Evolutionary conservation across 2,797 vertebrate species (phyloP), one percentile per base, ranked within the genome.

Genomic region (Odontamblyopus rebecca): DNA sequence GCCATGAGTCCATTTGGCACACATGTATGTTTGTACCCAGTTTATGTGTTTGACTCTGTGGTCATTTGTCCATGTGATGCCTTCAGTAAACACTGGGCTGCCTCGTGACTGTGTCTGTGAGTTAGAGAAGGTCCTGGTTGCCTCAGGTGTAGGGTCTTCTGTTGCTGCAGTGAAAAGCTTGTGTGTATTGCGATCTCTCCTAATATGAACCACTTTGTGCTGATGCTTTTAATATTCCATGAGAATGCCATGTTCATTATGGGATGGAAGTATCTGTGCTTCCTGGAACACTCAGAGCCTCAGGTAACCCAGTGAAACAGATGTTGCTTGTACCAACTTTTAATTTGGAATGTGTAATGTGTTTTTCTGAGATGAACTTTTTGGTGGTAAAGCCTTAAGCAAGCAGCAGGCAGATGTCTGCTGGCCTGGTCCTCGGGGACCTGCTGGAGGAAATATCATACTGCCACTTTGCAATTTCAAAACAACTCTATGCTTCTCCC

Each of bases 221-320:
- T 23, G 59, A 67, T 67, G 69, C 70, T 30, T 35, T 82, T 82
- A 79, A 82, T 81, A 80, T 81, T 86, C 78, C 54, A 77, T 74
- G 68, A 68, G 48, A 79, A 76, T 68, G 9, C 53, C 57, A 35
- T 74, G 69, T 82, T 79, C 68, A 84, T 84, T 81, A 81, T 65
- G 61, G 69, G 60, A 71, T 71, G 62, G 68, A 74, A 78, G 65
- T 77, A 75, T 77, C 75, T 79, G 73, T 75, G 69, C 79, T 82
- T 84, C 72, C 81, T 77, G 76, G 77, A 81, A 79, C 73, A 72
- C 68, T 71, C 29, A 35, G 70, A 68, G 63, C 81, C 79, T 77
- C 76, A 72, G 83, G 81, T 81, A 82, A 82, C 60, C 32, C 2
- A 9, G 54, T 66, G 32, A 77, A 86, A 78, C 82, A 84, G 77